Base-by-base conservation (phyloP, 1,140 invertebrate species). In the Nasonia longicornis region DNA sequence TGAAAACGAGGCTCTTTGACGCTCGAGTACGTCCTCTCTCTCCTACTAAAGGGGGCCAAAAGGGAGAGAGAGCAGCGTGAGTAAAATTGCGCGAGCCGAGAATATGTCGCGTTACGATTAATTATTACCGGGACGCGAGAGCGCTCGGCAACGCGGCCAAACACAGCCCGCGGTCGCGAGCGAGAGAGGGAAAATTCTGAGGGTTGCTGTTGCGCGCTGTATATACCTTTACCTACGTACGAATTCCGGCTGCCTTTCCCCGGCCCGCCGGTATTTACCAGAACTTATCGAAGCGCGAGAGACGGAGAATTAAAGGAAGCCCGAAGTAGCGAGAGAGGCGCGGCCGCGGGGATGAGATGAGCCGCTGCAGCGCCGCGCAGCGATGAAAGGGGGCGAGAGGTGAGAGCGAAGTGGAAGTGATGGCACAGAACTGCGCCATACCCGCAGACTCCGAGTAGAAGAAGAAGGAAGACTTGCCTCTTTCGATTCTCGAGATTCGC, bases 281-380 rank as follows among this genome's bases (percentile, higher is more conserved):
- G 81, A 83, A 87, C 78, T 88, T 86, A 86, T 86, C 84, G 87
- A 84, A 87, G 85, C 87, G 83, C 81, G 80, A 88, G 84, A 87
- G 86, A 87, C 85, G 83, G 84, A 84, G 85, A 88, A 88, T 89
- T 87, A 87, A 87, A 88, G 86, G 84, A 87, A 82, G 79, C 77
- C 81, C 80, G 78, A 81, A 85, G 81, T 80, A 82, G 78, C 16
- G 82, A 84, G 82, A 81, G 84, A 86, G 82, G 78, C 76, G 81
- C 72, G 77, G 79, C 70, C 67, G 77, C 20, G 20, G 52, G 52
- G 52, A 58, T 58, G 52, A n/a, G 71, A 80, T 70, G 77, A 66
- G 80, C 71, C 66, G 82, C 16, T 42, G 73, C 63, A 58, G 38
- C 8, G 58, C 66, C 45, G 8, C 31, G 31, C 31, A 45, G 35